Conservation (phyloP, 2,888 invertebrate species). For the Pseudanteris insignis region DNA sequence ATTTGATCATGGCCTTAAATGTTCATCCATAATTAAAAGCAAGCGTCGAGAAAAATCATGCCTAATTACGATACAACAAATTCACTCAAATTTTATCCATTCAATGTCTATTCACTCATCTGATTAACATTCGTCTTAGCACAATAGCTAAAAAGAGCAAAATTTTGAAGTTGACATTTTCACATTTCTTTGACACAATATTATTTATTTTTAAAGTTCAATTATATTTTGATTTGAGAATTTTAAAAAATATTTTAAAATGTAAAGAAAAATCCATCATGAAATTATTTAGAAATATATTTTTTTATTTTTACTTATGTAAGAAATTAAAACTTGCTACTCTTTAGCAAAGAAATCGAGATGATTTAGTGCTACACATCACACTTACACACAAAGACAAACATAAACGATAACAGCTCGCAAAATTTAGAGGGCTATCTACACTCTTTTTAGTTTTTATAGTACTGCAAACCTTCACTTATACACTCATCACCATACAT, state of each 20-base stretch:
- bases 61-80: slow-evolving; percentile 6
- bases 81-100: slow-evolving; percentile 9
- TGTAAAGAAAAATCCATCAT: no score
- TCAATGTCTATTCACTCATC: slow-evolving; percentile 11
- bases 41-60: neutral
- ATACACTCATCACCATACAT: slow-evolving; percentile 31
- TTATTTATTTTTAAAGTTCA: no score
- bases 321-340: slow-evolving; percentile 4
- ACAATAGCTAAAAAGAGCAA: slow-evolving; percentile 2
- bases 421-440: slow-evolving; percentile 12
- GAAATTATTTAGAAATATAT: no score
- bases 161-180: no score
- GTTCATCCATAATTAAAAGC: no score
- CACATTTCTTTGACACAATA: no score
- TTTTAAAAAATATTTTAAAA: no score
- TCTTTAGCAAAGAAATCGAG: slow-evolving; percentile 7
- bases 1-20: no score
- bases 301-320: no score
- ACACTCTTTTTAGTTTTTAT: slow-evolving; percentile 18
- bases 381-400: slow-evolving; percentile 4
- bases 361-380: slow-evolving; percentile 14
- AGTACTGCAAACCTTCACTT: slow-evolving; percentile 16
- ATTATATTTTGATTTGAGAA: no score
- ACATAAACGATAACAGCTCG: slow-evolving; percentile 6
- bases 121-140: no score